Conservation (phyloP, 2,888 invertebrate genomes). For the Amitus sp. region DNA sequence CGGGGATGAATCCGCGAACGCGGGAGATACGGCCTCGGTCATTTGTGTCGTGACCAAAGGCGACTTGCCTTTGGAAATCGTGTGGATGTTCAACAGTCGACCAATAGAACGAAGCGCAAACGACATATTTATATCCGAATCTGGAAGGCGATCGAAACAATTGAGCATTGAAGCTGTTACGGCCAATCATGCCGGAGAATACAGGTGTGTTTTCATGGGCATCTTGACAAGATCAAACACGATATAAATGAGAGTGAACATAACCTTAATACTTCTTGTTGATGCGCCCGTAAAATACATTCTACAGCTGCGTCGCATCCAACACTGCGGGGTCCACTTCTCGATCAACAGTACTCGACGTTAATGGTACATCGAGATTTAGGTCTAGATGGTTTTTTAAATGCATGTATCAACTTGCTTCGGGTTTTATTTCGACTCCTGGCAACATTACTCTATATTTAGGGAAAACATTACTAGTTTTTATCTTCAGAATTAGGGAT, state of each 20-base stretch:
- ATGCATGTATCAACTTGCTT: too few relatives aligned
- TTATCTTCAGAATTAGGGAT: too few relatives aligned
- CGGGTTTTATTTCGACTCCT: too few relatives aligned
- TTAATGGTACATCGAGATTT: constrained; percentile 30
- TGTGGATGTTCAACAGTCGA: constrained; percentile 79
- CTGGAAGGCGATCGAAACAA: constrained; percentile 66
- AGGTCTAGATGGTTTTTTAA: too few relatives aligned
- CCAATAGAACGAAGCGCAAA: constrained; percentile 57
- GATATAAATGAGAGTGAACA: too few relatives aligned
- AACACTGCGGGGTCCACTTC: constrained; percentile 69
- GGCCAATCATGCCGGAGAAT: constrained; percentile 68
- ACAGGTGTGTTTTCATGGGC: too few relatives aligned
- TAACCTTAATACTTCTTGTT: too few relatives aligned
- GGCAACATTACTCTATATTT: too few relatives aligned
- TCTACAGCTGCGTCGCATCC: constrained; percentile 68
- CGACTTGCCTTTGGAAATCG: constrained; percentile 78
- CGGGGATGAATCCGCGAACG: constrained; percentile 77
- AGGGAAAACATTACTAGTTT: too few relatives aligned
- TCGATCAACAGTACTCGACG: constrained; percentile 67
- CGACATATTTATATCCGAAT: constrained; percentile 52
- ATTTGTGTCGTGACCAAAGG: constrained; percentile 73
- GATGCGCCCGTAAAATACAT: too few relatives aligned
- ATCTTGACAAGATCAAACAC: too few relatives aligned
- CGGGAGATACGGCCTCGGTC: constrained; percentile 72
- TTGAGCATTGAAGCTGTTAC: constrained; percentile 68